phyloP scores from a whole-genome alignment of 1,140 invertebrate genomes.

The Eufriesea mexicana region DNA sequence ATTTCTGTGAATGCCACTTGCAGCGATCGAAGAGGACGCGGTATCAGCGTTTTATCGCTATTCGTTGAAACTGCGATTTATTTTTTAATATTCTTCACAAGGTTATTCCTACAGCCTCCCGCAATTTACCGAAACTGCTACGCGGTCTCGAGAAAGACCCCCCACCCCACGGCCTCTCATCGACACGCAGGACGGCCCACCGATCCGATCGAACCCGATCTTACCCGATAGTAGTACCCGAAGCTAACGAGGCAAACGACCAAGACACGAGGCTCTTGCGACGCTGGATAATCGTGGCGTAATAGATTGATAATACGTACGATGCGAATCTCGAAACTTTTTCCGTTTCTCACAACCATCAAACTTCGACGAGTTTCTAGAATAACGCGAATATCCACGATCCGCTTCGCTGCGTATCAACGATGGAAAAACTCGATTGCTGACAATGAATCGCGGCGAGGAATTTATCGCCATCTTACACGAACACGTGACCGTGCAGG shows the following conservation, averaged over 20 bases:
- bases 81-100: slow-evolving; percentile 14
- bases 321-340: background rate
- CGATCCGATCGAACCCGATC: background rate
- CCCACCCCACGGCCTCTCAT: too few relatives aligned
- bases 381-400: background rate
- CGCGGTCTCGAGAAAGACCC: too few relatives aligned
- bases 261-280: background rate
- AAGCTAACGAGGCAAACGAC: background rate
- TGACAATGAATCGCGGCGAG: too few relatives aligned
- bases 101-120: background rate
- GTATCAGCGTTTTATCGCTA: slow-evolving; percentile 4
- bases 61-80: background rate
- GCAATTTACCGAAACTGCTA: background rate
- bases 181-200: background rate
- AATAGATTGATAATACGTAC: slow-evolving; percentile 1
- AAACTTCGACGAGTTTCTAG: background rate
- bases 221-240: background rate
- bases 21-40: slow-evolving; percentile 23
- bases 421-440: too few relatives aligned
- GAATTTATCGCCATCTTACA: too few relatives aligned
- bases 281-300: background rate
- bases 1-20: slow-evolving; percentile 26
- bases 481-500: too few relatives aligned
- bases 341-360: slow-evolving; percentile 1
- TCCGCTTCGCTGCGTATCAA: too few relatives aligned